Evolutionary conservation across 2,113 vertebrate species (phyloP).

Genomic region (Barbus barbus): DNA sequence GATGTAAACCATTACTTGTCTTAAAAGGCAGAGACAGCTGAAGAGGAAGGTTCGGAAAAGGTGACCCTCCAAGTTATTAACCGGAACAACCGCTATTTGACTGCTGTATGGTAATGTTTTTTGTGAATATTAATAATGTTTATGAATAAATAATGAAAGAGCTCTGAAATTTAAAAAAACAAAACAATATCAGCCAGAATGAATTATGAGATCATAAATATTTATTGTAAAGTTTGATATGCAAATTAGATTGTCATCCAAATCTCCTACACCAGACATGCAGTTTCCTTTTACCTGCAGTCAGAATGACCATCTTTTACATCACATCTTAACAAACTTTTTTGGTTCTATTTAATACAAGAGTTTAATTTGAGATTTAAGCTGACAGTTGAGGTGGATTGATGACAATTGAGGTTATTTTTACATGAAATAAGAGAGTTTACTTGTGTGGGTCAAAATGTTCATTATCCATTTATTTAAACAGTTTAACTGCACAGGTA

Average conservation of each 20-base stretch:
- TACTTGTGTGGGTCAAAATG: neutral
- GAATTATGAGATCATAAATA: constrained; percentile 9
- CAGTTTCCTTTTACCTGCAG: constrained; percentile 1
- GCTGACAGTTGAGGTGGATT: neutral
- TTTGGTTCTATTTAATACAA: constrained; percentile 7
- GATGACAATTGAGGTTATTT: neutral
- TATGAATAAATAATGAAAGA: constrained; percentile 16
- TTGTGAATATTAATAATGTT: constrained; percentile 25
- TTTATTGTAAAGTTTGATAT: neutral
- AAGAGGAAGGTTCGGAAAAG: constrained; percentile 9
- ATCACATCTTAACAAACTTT: neutral
- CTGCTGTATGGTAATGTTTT: neutral
- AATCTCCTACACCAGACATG: neutral
- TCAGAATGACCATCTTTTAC: neutral
- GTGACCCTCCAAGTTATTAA: constrained; percentile 21
- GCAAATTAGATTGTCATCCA: neutral
- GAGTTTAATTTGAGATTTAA: neutral
- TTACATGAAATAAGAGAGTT: neutral
- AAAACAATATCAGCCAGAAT: neutral
- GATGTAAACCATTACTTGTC: constrained; percentile 47
- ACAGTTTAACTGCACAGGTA: neutral
- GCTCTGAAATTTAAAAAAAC: constrained; percentile 14
- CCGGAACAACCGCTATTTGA: constrained; percentile 1
- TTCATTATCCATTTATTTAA: neutral
- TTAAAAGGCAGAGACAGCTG: constrained; percentile 33